These are phyloP conservation scores for Mimas tiliae DNA, from an alignment of 2,888 invertebrate species.

Conservation along the genomic window DNA sequence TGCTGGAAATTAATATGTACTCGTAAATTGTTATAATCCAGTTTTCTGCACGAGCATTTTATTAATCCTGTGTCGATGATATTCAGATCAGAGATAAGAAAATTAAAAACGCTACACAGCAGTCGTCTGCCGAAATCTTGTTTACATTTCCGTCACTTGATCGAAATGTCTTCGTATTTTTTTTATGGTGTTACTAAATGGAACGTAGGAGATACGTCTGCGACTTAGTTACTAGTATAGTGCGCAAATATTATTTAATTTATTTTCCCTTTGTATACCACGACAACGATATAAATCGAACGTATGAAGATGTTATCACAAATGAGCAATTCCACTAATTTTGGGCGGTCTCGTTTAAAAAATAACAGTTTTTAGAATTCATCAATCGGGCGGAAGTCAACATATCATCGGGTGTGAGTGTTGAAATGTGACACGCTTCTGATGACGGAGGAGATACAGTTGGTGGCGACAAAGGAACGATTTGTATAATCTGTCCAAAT, in stretches of 20 bases:
- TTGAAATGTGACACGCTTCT: slow-evolving; percentile 55
- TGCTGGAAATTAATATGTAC: slow-evolving; percentile 41
- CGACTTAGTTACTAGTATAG: background rate
- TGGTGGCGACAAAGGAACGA: slow-evolving; percentile 69
- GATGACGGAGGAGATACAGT: slow-evolving; percentile 63
- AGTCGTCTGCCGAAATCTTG: slow-evolving; percentile 32
- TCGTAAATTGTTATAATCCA: slow-evolving; percentile 47
- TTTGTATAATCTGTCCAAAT: slow-evolving; percentile 72
- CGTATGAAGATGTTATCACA: slow-evolving; percentile 48
- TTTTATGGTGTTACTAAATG: slow-evolving; percentile 38
- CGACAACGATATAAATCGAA: slow-evolving; percentile 30
- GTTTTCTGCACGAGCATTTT: slow-evolving; percentile 43
- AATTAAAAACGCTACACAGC: slow-evolving; percentile 29
- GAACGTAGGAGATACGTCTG: slow-evolving; percentile 33
- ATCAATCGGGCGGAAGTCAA: slow-evolving; percentile 50
- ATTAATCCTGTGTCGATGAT: slow-evolving; percentile 39
- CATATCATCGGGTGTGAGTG: slow-evolving; percentile 45
- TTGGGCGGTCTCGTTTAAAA: slow-evolving; percentile 47
- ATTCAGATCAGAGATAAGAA: slow-evolving; percentile 40
- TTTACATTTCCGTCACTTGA: slow-evolving; percentile 33
- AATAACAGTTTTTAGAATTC: slow-evolving; percentile 46
- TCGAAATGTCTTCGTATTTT: slow-evolving; percentile 40
- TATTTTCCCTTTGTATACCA: slow-evolving; percentile 33
- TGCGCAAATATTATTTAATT: slow-evolving; percentile 35
- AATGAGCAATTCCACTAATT: slow-evolving; percentile 45